These are phyloP conservation scores for Bellardia pandia DNA, from an alignment of 2,888 invertebrate genomes.

Conservation along the genomic window DNA sequence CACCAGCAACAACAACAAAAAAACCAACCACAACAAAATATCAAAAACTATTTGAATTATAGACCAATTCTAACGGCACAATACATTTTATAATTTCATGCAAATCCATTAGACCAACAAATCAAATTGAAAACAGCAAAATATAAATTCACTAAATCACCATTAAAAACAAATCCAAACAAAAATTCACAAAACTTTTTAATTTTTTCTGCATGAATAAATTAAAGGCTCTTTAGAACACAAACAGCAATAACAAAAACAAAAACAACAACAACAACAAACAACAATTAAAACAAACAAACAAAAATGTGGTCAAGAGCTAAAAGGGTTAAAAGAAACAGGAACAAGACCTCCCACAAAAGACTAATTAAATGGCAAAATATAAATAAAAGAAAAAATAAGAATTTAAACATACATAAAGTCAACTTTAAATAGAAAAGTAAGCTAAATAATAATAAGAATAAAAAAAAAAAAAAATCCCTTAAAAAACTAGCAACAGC, in stretches of 20 bases:
- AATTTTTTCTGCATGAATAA: slow-evolving; percentile 47
- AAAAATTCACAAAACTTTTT: slow-evolving; percentile 37
- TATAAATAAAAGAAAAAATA: slow-evolving; percentile 5
- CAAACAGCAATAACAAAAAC: not conserved
- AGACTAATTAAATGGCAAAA: slow-evolving; percentile 25
- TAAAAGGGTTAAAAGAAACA: slow-evolving; percentile 19
- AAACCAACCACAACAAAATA: not conserved
- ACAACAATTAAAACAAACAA: not conserved
- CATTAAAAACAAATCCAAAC: slow-evolving; percentile 35
- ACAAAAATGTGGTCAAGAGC: not conserved
- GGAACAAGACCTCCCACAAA: not conserved
- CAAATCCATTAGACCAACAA: slow-evolving; percentile 36
- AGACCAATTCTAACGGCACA: not conserved
- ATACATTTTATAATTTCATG: slow-evolving; percentile 38
- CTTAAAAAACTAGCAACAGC: not conserved
- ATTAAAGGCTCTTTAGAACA: slow-evolving; percentile 24
- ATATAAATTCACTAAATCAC: not conserved
- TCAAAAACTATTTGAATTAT: slow-evolving; percentile 8
- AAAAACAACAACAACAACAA: too few species aligned
- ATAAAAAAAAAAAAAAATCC: not conserved
- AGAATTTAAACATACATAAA: slow-evolving; percentile 19
- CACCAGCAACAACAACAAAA: not conserved
- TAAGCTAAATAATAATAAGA: not conserved
- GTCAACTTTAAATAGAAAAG: slow-evolving; percentile 29
- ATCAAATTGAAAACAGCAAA: slow-evolving; percentile 17